Percentiles rank a stretch among this genome's conserved stretches.
Evolutionary conservation across 2,797 vertebrate genomes (phyloP).

Genomic region (Hydrophis major): DNA sequence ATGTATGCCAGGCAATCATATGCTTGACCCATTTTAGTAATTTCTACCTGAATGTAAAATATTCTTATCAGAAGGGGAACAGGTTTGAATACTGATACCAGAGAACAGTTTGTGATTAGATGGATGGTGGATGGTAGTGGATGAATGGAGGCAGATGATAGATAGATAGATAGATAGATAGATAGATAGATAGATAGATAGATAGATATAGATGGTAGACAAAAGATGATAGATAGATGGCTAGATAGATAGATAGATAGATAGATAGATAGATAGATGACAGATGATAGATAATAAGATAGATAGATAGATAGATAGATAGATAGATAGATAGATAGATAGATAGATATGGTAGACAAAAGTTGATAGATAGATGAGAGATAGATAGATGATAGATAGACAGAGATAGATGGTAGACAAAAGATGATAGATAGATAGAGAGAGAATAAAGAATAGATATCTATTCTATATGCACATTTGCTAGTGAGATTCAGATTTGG

Average conservation of each 20-base stretch:
- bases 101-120: background rate
- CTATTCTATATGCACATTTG: background rate
- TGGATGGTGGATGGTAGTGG: background rate
- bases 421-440: background rate
- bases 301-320: background rate
- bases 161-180: background rate
- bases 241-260: background rate
- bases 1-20: background rate
- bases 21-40: constrained; percentile 30
- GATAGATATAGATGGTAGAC: background rate
- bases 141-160: background rate
- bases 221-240: background rate
- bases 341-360: background rate
- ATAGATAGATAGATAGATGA: background rate
- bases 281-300: background rate
- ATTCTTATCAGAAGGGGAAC: constrained; percentile 24
- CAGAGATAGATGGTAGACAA: background rate
- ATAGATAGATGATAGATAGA: background rate
- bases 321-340: background rate
- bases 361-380: background rate
- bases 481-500: background rate
- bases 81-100: constrained; percentile 14
- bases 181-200: too few species aligned
- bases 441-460: background rate
- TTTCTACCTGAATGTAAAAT: constrained; percentile 18